These are phyloP conservation scores for Andrena marginata DNA, from an alignment of 2,888 invertebrate genomes.

Conservation along the genomic window DNA sequence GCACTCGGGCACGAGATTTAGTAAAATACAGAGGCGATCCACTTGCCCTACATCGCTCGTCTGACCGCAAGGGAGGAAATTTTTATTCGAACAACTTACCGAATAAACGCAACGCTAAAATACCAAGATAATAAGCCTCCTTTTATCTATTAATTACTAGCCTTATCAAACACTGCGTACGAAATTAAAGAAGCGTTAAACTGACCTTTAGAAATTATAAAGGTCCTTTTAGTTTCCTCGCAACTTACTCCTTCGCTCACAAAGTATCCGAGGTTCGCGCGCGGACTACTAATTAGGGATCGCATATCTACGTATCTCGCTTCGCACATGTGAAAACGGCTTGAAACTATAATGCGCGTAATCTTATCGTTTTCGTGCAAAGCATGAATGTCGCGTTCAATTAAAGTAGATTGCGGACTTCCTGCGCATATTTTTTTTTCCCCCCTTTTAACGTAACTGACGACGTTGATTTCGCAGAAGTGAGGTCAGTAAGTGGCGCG, in stretches of 20 bases:
- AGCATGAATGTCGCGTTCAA: constrained; percentile 1
- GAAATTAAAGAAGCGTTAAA: no score
- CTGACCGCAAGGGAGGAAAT: neutral
- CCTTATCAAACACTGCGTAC: no score
- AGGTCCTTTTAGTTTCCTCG: no score
- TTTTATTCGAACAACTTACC: neutral
- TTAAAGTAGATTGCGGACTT: constrained; percentile 12
- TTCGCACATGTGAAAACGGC: no score
- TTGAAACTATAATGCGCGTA: neutral
- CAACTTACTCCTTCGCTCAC: no score
- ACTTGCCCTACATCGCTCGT: neutral
- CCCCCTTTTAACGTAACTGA: neutral
- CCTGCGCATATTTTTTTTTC: neutral
- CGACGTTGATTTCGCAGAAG: neutral
- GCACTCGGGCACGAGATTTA: neutral
- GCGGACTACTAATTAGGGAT: no score
- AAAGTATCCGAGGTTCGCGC: no score
- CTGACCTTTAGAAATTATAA: no score
- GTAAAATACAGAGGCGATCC: neutral
- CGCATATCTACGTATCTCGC: no score
- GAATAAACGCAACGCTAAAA: neutral
- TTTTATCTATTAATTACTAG: no score
- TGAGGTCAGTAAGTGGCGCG: neutral
- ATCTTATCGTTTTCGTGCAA: neutral
- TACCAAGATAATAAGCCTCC: no score